phyloP scores from a whole-genome alignment of 92 coral and sea anemone species.

The Blastomussa wellsi region DNA sequence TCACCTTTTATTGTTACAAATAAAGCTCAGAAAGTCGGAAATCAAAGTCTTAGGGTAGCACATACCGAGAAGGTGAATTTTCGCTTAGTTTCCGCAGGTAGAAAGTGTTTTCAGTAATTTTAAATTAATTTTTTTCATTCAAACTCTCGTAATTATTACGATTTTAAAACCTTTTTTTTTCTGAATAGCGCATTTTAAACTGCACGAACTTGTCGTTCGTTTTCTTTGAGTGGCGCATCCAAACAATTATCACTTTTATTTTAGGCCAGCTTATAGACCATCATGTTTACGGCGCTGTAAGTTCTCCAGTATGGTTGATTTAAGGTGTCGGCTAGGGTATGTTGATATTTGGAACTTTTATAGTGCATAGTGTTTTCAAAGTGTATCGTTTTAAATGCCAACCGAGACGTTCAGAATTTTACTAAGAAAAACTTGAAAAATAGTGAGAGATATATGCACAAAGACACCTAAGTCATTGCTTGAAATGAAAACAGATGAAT shows the following conservation, averaged over 20 bases:
- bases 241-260: background rate
- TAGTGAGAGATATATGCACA: background rate
- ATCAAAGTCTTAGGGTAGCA: background rate
- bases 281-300: slow-evolving; percentile 1
- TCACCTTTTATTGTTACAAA: background rate
- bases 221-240: background rate
- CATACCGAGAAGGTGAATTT: background rate
- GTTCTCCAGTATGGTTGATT: background rate
- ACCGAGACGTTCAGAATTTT: background rate
- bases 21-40: background rate
- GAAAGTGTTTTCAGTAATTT: background rate
- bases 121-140: slow-evolving; percentile 5
- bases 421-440: background rate
- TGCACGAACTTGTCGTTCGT: background rate
- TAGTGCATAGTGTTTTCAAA: background rate
- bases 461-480: background rate
- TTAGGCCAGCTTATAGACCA: background rate
- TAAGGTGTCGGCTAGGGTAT: slow-evolving; percentile 13
- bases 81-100: background rate
- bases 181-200: background rate
- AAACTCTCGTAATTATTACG: background rate
- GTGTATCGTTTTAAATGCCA: background rate
- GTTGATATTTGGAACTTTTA: background rate
- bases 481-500: slow-evolving; percentile 8
- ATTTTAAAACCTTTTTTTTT: background rate